phyloP scores from a whole-genome alignment of 2,113 vertebrate species.

The Accipiter cooperii region DNA sequence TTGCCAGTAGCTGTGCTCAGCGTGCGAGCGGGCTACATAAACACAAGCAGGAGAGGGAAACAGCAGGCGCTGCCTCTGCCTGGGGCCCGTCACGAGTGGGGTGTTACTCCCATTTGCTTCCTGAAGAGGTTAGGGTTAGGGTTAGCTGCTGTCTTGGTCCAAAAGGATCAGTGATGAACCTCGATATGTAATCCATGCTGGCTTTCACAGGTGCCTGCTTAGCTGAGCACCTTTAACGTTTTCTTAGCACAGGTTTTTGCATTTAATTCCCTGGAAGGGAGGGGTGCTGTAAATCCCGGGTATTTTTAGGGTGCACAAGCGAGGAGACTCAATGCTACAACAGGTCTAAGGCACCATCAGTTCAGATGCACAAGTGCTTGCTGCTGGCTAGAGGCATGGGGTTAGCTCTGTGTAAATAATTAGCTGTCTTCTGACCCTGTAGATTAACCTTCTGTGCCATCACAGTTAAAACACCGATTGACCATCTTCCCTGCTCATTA shows the following conservation, averaged over 20 bases:
- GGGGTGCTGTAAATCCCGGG: not conserved
- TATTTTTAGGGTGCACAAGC: not conserved
- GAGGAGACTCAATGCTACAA: not conserved
- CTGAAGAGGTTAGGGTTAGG: no score
- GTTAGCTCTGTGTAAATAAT: accelerated
- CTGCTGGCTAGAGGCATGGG: not conserved
- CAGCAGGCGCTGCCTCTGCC: not conserved
- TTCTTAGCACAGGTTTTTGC: not conserved
- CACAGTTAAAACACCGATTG: not conserved
- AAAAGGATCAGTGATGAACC: not conserved
- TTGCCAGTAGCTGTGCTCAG: not conserved
- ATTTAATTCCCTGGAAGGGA: not conserved
- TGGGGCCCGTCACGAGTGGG: accelerated
- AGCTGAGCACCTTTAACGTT: not conserved
- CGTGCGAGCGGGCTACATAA: accelerated
- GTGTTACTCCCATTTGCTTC: not conserved
- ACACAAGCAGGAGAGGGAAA: not conserved
- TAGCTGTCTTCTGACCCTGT: not conserved
- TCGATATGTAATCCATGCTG: accelerated
- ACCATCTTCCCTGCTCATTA: not conserved
- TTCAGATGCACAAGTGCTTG: not conserved
- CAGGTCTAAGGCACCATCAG: not conserved
- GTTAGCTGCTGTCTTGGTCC: not conserved
- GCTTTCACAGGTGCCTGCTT: not conserved
- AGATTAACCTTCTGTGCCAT: not conserved